These are phyloP conservation scores for Mycalesis mineus DNA, from an alignment of 2,888 invertebrate genomes.

Conservation along the genomic window DNA sequence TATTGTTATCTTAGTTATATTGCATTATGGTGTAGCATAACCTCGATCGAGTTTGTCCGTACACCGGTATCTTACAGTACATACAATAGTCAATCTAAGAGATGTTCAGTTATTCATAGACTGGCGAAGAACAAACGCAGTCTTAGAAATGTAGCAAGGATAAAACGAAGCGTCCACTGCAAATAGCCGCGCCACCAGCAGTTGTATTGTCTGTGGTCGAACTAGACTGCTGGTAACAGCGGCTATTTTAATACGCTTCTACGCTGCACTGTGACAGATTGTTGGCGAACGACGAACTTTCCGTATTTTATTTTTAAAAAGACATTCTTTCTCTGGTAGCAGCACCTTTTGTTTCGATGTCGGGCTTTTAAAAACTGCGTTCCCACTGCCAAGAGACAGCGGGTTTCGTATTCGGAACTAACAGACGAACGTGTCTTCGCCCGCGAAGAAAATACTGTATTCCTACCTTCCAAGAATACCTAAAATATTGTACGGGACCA, in stretches of 20 bases:
- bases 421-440: no score
- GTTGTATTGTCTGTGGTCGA: constrained; percentile 38
- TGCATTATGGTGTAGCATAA: no score
- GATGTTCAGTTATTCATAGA: not conserved
- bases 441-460: no score
- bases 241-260: constrained; percentile 29
- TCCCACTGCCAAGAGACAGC: constrained; percentile 29
- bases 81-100: no score
- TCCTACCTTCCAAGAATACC: no score
- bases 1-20: no score
- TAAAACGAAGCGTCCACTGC: constrained; percentile 10
- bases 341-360: constrained; percentile 61
- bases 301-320: constrained; percentile 69
- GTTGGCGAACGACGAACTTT: constrained; percentile 64
- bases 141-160: constrained; percentile 2
- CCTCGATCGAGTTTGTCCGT: no score
- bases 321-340: constrained; percentile 47
- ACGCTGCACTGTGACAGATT: constrained; percentile 59
- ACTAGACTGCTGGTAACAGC: constrained; percentile 35
- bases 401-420: constrained; percentile 18
- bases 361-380: constrained; percentile 25
- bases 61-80: no score
- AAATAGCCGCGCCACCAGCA: constrained; percentile 22
- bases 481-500: no score
- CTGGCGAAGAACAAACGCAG: not conserved